Evolutionary conservation across 2,113 vertebrate species (phyloP).

Genomic region (Leucosticte australis): DNA sequence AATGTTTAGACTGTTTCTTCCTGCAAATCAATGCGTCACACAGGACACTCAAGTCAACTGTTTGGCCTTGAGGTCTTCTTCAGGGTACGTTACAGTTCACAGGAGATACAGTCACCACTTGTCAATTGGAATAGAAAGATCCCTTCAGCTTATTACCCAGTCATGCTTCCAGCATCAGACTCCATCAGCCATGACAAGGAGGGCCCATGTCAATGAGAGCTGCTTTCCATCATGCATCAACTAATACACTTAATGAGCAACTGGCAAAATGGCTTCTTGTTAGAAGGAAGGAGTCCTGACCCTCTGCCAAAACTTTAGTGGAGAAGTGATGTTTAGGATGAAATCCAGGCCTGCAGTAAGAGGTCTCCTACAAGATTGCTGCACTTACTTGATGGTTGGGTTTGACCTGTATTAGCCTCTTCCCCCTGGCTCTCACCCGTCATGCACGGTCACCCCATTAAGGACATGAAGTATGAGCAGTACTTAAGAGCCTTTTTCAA

Average conservation of each 20-base stretch:
- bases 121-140: not conserved
- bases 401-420: not conserved
- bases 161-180: not conserved
- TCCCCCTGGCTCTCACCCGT: not conserved
- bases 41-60: not conserved
- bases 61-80: not conserved
- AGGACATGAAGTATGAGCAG: not conserved
- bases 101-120: not conserved
- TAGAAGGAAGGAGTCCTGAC: not conserved
- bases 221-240: not conserved
- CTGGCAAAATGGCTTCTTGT: not conserved
- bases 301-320: not conserved
- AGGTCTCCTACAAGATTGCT: not conserved
- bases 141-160: not conserved
- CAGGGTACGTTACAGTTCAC: not conserved
- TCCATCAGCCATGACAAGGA: not conserved
- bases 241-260: not conserved
- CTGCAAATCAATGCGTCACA: not conserved
- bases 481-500: not conserved
- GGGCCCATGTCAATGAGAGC: not conserved
- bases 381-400: not conserved
- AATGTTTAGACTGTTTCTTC: not conserved
- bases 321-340: not conserved
- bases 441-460: accelerated
- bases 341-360: not conserved